These are phyloP conservation scores for Drusus annulatus DNA, from an alignment of 1,140 invertebrate species.

Conservation along the genomic window DNA sequence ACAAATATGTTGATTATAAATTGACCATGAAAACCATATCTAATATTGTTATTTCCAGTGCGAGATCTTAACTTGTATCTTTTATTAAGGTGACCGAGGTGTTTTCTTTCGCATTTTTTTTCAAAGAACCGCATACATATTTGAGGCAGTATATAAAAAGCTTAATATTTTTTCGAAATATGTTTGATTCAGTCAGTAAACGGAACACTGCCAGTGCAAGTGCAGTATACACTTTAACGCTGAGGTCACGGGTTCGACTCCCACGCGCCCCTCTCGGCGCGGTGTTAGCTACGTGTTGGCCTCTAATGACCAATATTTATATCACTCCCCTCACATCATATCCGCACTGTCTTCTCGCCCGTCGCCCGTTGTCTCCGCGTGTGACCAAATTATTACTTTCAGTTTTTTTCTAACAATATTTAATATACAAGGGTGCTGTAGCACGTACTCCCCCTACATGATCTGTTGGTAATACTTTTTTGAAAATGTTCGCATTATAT, in stretches of 20 bases:
- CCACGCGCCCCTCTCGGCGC: not conserved
- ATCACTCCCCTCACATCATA: conserved; percentile 20
- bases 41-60: no score
- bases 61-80: no score
- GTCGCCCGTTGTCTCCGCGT: not conserved
- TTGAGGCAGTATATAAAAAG: no score
- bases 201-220: not conserved
- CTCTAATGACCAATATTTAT: conserved; percentile 46
- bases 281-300: not conserved
- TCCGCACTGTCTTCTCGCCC: conserved; percentile 21
- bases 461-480: no score
- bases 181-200: conserved; percentile 10
- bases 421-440: not conserved
- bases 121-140: no score
- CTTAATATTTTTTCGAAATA: no score
- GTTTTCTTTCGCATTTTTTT: no score
- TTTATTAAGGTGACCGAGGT: no score
- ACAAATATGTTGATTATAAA: no score
- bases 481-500: no score
- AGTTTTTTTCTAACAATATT: not conserved
- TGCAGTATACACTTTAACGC: not conserved
- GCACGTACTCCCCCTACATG: no score
- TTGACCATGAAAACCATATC: no score
- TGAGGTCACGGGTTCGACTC: conserved; percentile 48
- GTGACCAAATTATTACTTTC: conserved; percentile 14